Evolutionary conservation across 2,113 vertebrate genomes (phyloP), one percentile per base, ranked within the genome.

Genomic region (Megaceryle maxima): DNA sequence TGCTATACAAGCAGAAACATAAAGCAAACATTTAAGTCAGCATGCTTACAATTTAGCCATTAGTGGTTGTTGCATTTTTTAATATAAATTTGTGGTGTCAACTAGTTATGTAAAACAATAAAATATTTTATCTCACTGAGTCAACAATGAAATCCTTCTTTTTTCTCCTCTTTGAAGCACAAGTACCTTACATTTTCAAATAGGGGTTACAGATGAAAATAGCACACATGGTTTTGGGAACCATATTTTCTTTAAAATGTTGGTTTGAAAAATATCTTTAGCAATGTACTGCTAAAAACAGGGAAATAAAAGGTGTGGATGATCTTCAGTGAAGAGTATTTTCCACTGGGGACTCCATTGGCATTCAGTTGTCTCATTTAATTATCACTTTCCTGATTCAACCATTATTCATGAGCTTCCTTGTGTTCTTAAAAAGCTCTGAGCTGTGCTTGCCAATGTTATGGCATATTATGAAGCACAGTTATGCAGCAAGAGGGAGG

Each of bases 341-440:
- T 98, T 97, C 97, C 91, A 94, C 96, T 97, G 95, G 98, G 98
- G 96, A 98, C 97, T 98, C 97, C 96, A 98, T 82, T 80, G 90
- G 97, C 96, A 98, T 98, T 98, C 97, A 97, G 96, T 98, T 98
- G 98, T 98, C 98, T 98, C 97, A 97, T 98, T 98, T 98, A 98
- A 98, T 98, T 98, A 98, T 97, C 98, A 96, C 95, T 98, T 98
- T 97, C 96, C 96, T 98, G 97, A 98, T 97, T 98, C 97, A 98
- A 97, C 96, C 97, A 98, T 98, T 98, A 98, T 98, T 98, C 98
- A 98, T 98, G 98, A 98, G 97, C 95, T 97, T 85, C 95, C 95
- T 96, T 97, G 97, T 98, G 96, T 97, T 98, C 98, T 97, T 98
- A 98, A 98, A 98, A 98, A 98, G 98, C 97, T 98, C 96, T 97